Base-by-base conservation (phyloP, 2,888 invertebrate species). In the Electrophaes corylata region DNA sequence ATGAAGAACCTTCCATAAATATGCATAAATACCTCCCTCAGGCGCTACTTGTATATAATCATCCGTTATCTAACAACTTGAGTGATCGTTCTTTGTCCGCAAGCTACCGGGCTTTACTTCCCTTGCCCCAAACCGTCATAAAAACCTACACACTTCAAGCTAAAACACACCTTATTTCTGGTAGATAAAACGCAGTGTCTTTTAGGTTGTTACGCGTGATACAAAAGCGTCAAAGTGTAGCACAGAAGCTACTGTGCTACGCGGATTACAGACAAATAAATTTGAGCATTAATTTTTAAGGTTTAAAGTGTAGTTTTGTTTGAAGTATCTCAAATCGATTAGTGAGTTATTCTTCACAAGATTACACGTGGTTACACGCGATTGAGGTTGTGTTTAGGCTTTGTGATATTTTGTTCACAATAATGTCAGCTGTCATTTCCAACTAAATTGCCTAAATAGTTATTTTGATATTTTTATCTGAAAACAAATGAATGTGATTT, bases 21-120 rank as follows among this genome's bases (percentile, higher is more conserved):
- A 60, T 55, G 60, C 55, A 59, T 65, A 64, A 67, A 67, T 63
- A 55, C 57, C 58, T 49, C 41, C 43, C 26, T 26, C 58, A 54
- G 62, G 64, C 67, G 59, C 41, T 47, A 55, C 53, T 50, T 51
- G 47, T 61, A 73, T 79, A 81, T 80, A 88, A 88, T 88, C 89
- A 85, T 81, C 77, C 73, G 67, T 59, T 73, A 87, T 88, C 87
- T 86, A 84, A 84, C 80, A 74, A 79, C 81, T 86, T 88, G 88
- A 89, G 83, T 83, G 88, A 91, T 91, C 83, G 81, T 83, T 86
- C 84, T 88, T 88, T 89, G 90, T 88, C 83, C 84, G 80, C 75
- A 66, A 67, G 88, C 91, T 90, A 90, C 91, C 74, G 84, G 91
- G 86, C 76, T 91, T 91, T 80, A 10, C 12, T 8, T 81, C 77